These are phyloP conservation scores for Peromyscus aztecus DNA, from an alignment of 2,797 vertebrate genomes.

Conservation along the genomic window DNA sequence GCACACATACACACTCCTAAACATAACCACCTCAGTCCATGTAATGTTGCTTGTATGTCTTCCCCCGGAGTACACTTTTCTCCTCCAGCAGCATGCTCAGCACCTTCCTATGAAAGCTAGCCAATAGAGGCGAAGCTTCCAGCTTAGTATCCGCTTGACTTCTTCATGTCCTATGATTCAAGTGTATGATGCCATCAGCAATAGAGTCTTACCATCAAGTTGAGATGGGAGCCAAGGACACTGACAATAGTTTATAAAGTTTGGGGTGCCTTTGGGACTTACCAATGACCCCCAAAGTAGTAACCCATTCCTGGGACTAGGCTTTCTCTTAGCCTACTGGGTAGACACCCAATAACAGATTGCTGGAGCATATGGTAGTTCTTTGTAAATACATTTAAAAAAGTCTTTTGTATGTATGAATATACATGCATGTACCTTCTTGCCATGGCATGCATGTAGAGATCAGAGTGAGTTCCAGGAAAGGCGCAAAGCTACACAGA, in stretches of 20 bases:
- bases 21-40: neutral
- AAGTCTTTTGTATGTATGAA: neutral
- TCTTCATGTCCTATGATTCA: neutral
- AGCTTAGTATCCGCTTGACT: too few relatives aligned
- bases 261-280: neutral
- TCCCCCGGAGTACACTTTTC: neutral
- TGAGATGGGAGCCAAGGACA: neutral
- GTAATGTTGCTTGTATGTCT: neutral
- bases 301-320: neutral
- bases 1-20: neutral
- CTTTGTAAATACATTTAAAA: neutral
- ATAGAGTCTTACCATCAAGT: neutral
- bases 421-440: neutral
- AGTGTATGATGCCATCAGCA: neutral
- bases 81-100: too few relatives aligned
- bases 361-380: neutral
- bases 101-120: neutral
- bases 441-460: neutral
- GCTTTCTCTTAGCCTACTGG: neutral
- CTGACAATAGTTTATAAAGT: neutral
- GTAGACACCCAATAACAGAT: neutral
- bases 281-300: neutral
- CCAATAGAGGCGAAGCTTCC: neutral
- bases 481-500: too few relatives aligned
- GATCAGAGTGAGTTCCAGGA: neutral